These are phyloP conservation scores for Oeneis ivallda DNA, from an alignment of 2,888 invertebrate genomes.

Conservation along the genomic window DNA sequence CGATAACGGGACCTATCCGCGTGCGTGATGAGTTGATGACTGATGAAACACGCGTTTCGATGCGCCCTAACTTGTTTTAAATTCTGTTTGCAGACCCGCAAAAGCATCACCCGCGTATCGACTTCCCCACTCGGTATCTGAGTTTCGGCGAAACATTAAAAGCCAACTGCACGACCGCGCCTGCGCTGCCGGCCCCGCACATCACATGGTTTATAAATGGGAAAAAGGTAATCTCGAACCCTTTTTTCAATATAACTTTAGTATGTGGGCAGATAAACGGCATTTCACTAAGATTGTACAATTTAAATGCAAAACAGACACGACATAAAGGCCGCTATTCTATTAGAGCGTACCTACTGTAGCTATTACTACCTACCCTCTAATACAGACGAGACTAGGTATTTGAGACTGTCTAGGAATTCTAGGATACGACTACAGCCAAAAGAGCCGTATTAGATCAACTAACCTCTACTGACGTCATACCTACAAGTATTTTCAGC, in stretches of 20 bases:
- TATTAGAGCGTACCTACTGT: no score
- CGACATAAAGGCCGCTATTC: neutral
- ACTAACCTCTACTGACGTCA: no score
- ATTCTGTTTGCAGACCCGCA: constrained; percentile 63
- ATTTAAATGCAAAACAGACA: constrained; percentile 3
- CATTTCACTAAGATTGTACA: constrained; percentile 26
- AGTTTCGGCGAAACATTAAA: constrained; percentile 71
- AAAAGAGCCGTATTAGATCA: no score
- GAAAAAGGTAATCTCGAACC: constrained; percentile 79
- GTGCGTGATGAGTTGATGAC: no score
- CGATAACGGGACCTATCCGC: no score
- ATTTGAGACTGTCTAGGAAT: no score
- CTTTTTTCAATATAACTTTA: constrained; percentile 31
- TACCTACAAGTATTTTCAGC: no score
- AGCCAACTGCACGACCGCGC: constrained; percentile 84
- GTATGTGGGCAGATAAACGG: constrained; percentile 28
- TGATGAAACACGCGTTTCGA: neutral
- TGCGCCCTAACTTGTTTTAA: constrained; percentile 7
- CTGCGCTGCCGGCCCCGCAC: constrained; percentile 87
- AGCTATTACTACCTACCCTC: no score
- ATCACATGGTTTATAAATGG: constrained; percentile 90
- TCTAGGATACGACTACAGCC: no score
- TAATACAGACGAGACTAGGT: no score
- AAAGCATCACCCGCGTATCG: constrained; percentile 75
- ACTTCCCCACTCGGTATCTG: constrained; percentile 70